phyloP scores from a whole-genome alignment of 1,140 invertebrate genomes.

The Drosophila leontia region DNA sequence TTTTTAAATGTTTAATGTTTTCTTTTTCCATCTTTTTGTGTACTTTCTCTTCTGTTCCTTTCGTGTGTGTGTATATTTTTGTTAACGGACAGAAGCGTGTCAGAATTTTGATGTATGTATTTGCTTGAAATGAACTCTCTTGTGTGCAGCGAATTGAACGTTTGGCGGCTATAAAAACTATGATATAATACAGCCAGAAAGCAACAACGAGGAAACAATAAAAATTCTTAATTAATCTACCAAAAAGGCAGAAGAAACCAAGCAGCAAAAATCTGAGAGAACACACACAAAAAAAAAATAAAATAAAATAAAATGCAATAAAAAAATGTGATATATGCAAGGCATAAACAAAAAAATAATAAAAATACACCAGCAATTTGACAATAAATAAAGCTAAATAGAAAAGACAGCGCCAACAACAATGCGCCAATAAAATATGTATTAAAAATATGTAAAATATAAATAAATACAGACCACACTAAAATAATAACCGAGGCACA shows the following conservation, averaged over 20 bases:
- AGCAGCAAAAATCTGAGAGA: conserved; percentile 37
- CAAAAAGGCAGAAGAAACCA: conserved; percentile 48
- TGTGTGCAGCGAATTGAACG: conserved; percentile 65
- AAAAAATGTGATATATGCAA: conserved; percentile 65
- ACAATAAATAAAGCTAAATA: conserved; percentile 61
- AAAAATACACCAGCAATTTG: conserved; percentile 57
- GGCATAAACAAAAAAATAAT: conserved; percentile 66
- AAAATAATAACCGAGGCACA: conserved; percentile 67
- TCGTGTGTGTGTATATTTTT: conserved; percentile 37
- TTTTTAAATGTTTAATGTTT: conserved; percentile 55
- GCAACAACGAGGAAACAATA: conserved; percentile 67
- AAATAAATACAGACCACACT: conserved; percentile 58
- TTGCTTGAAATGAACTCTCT: conserved; percentile 58
- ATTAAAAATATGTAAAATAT: conserved; percentile 57
- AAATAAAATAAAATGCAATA: conserved; percentile 55
- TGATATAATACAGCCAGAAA: conserved; percentile 60
- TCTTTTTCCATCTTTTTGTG: conserved; percentile 40
- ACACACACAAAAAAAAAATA: conserved; percentile 28
- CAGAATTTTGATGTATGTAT: conserved; percentile 73
- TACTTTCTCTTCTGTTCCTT: conserved; percentile 29
- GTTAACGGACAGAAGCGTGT: conserved; percentile 67
- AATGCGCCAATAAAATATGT: conserved; percentile 48
- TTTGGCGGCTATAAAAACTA: conserved; percentile 63
- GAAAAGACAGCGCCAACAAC: conserved; percentile 29
- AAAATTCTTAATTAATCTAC: conserved; percentile 72